A percentile compares a stretch with the other conserved stretches of the same genome.
These are phyloP conservation scores for Schizotus pectinicornis DNA, from an alignment of 2,888 invertebrate species.

Conservation along the genomic window DNA sequence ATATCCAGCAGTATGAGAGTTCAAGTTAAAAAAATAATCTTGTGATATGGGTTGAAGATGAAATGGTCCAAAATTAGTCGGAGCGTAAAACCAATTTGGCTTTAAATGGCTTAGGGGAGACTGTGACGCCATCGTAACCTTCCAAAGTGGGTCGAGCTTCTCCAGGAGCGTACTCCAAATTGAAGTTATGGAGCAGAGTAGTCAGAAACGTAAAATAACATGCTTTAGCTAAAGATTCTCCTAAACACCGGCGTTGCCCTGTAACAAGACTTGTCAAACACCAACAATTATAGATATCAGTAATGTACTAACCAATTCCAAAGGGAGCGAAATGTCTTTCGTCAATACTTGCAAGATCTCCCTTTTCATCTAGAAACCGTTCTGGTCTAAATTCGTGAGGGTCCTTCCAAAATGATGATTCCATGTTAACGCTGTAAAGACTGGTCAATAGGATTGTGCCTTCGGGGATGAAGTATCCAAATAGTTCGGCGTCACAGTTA, in stretches of 20 bases:
- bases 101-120: slow-evolving; percentile 53
- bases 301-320: slow-evolving; percentile 65
- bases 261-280: slow-evolving; percentile 43
- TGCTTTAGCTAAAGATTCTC: slow-evolving; percentile 68
- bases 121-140: slow-evolving; percentile 52
- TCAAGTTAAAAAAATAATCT: too few species aligned
- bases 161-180: slow-evolving; percentile 49
- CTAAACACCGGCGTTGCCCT: slow-evolving; percentile 70
- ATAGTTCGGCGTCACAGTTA: slow-evolving; percentile 54
- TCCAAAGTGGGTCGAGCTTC: slow-evolving; percentile 40
- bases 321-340: slow-evolving; percentile 68
- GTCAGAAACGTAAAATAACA: slow-evolving; percentile 67
- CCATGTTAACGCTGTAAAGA: slow-evolving; percentile 68
- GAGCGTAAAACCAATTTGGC: slow-evolving; percentile 41
- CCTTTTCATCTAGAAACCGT: slow-evolving; percentile 66
- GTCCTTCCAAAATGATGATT: slow-evolving; percentile 65
- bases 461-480: slow-evolving; percentile 61
- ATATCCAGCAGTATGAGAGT: too few species aligned
- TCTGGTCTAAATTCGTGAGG: slow-evolving; percentile 69
- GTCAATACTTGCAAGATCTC: slow-evolving; percentile 55
- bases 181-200: slow-evolving; percentile 64
- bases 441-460: slow-evolving; percentile 66
- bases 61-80: slow-evolving; percentile 5
- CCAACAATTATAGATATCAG: background rate
- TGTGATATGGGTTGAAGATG: too few species aligned